phyloP scores from a whole-genome alignment of 2,797 vertebrate species.

The Borostomias antarcticus region DNA sequence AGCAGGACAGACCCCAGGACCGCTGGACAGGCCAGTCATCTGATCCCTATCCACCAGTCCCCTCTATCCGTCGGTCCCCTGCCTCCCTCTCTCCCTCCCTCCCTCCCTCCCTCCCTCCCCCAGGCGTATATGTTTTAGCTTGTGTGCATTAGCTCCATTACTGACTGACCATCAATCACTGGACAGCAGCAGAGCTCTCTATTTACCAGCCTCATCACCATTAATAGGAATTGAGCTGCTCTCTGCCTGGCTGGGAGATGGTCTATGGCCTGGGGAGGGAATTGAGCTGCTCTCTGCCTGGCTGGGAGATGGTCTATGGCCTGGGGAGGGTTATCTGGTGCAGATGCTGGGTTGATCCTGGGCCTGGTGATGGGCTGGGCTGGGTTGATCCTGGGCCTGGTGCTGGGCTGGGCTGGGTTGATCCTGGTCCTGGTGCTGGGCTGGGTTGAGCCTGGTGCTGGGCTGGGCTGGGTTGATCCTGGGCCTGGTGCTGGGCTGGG shows the following conservation, averaged over 20 bases:
- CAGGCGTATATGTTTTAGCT: conserved; percentile 11
- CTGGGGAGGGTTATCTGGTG: too few species aligned
- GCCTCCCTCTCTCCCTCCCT: conserved; percentile 15
- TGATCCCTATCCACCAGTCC: conserved; percentile 32
- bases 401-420: too few species aligned
- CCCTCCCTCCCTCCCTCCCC: conserved; percentile 12
- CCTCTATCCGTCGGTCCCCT: too few species aligned
- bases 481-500: too few species aligned
- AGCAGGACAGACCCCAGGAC: conserved; percentile 10
- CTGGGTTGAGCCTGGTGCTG: too few species aligned
- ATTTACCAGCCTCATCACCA: neutral
- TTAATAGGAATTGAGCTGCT: neutral
- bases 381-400: too few species aligned
- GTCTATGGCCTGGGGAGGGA: too few species aligned
- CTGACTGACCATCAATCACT: conserved; percentile 33
- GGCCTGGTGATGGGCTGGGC: too few species aligned
- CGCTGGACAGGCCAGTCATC: conserved; percentile 8
- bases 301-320: too few species aligned
- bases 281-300: neutral
- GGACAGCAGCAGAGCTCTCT: neutral
- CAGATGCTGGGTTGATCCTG: too few species aligned
- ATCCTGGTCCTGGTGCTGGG: neutral
- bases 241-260: neutral
- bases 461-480: too few species aligned
- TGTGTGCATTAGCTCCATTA: conserved; percentile 21